These are phyloP conservation scores for Cisticola juncidis DNA, from an alignment of 2,113 vertebrate species.

Conservation along the genomic window DNA sequence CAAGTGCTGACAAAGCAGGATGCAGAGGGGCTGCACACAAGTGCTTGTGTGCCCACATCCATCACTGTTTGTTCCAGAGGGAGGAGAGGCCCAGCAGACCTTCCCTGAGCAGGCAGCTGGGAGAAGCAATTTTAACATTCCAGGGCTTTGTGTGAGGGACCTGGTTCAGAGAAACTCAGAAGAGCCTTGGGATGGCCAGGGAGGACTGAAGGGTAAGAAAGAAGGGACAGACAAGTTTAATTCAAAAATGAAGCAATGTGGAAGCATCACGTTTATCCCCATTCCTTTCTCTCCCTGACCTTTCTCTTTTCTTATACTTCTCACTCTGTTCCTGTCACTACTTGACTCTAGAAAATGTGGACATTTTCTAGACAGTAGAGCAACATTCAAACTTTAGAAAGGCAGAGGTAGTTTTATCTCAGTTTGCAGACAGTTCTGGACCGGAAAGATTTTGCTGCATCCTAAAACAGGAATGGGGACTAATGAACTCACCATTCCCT, in stretches of 20 bases:
- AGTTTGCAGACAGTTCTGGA: not conserved
- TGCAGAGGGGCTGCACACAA: not conserved
- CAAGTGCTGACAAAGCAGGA: not conserved
- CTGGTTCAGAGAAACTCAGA: not conserved
- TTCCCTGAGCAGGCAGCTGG: not conserved
- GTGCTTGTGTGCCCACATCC: not conserved
- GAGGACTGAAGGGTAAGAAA: not conserved
- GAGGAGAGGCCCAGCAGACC: not conserved
- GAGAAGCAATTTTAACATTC: not conserved
- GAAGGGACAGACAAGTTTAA: not conserved
- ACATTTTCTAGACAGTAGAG: no score
- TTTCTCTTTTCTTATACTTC: not conserved
- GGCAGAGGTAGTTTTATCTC: not conserved
- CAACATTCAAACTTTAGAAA: not conserved
- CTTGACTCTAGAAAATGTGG: not conserved
- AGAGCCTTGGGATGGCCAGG: rapidly evolving
- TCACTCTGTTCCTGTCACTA: not conserved
- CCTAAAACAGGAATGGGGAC: not conserved
- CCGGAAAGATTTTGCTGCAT: not conserved
- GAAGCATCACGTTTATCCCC: not conserved
- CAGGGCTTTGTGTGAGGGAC: not conserved
- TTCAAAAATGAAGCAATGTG: not conserved
- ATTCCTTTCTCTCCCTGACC: not conserved
- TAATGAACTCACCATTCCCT: not conserved
- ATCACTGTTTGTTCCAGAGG: not conserved